Conservation (phyloP, 2,888 invertebrate genomes). For the Cenopis cana region DNA sequence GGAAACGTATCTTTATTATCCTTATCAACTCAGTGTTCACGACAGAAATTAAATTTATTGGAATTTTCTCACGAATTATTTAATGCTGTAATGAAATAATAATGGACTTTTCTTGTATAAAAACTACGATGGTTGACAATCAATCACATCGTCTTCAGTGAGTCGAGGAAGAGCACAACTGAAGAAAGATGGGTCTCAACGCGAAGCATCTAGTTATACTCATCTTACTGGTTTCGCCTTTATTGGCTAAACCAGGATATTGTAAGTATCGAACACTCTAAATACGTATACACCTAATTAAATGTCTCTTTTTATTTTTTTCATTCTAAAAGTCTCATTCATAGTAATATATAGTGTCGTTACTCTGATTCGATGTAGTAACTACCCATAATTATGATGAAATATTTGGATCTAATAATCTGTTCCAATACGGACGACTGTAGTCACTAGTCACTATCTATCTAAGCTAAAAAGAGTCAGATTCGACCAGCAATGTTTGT, state of each 20-base stretch:
- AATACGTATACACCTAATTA: background rate
- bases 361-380: background rate
- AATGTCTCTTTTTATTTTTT: background rate
- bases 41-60: background rate
- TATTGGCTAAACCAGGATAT: conserved; percentile 6
- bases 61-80: conserved; percentile 1
- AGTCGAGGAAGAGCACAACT: background rate
- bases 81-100: conserved; percentile 6
- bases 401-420: too few species aligned
- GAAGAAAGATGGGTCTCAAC: conserved; percentile 9
- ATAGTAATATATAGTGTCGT: background rate
- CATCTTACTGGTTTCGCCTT: conserved; percentile 1
- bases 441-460: too few species aligned
- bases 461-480: too few species aligned
- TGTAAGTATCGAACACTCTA: conserved; percentile 1
- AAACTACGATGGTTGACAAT: background rate
- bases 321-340: background rate
- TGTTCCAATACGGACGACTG: too few species aligned
- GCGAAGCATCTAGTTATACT: background rate
- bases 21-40: background rate
- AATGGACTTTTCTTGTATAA: conserved; percentile 9
- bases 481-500: too few species aligned
- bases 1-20: background rate
- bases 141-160: background rate
- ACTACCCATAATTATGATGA: too few species aligned